Conservation (phyloP, 2,888 invertebrate genomes). For the Anarsia innoxiella region DNA sequence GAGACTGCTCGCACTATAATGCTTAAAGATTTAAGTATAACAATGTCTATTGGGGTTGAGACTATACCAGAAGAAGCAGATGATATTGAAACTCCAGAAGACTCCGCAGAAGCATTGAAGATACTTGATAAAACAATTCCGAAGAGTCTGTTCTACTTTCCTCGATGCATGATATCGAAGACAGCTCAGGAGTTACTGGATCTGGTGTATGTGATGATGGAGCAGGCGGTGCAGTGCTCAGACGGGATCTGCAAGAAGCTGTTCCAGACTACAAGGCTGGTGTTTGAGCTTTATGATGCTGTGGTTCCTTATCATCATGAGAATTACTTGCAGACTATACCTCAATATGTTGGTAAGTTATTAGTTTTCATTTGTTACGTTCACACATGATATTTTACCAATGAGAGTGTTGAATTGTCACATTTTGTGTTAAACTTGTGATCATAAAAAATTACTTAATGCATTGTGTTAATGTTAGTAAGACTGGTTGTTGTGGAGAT, state of each 20-base stretch:
- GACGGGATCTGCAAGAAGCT: conserved; percentile 78
- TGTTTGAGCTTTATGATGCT: conserved; percentile 85
- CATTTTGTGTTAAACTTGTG: too few relatives aligned
- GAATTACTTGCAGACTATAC: conserved; percentile 86
- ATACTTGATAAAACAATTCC: conserved; percentile 59
- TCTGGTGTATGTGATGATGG: conserved; percentile 78
- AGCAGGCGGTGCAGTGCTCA: conserved; percentile 78
- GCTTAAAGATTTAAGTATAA: conserved; percentile 86
- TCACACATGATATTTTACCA: too few relatives aligned
- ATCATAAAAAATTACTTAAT: too few relatives aligned
- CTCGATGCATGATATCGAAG: conserved; percentile 76
- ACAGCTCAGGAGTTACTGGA: conserved; percentile 78
- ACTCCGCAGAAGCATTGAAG: conserved; percentile 45
- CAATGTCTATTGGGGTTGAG: conserved; percentile 74
- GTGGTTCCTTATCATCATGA: conserved; percentile 88
- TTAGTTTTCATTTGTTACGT: too few relatives aligned
- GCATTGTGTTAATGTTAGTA: too few relatives aligned
- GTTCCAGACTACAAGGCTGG: conserved; percentile 80
- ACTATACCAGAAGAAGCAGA: conserved; percentile 36
- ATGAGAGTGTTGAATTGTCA: too few relatives aligned
- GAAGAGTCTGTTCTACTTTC: conserved; percentile 64
- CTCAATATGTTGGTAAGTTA: conserved; percentile 86
- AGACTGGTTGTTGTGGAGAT: too few relatives aligned
- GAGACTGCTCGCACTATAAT: conserved; percentile 82
- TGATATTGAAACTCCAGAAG: conserved; percentile 18